Percentiles rank a stretch among this genome's conserved stretches.
Conservation (phyloP, 2,888 invertebrate genomes). For the Cheilosia impressa region DNA sequence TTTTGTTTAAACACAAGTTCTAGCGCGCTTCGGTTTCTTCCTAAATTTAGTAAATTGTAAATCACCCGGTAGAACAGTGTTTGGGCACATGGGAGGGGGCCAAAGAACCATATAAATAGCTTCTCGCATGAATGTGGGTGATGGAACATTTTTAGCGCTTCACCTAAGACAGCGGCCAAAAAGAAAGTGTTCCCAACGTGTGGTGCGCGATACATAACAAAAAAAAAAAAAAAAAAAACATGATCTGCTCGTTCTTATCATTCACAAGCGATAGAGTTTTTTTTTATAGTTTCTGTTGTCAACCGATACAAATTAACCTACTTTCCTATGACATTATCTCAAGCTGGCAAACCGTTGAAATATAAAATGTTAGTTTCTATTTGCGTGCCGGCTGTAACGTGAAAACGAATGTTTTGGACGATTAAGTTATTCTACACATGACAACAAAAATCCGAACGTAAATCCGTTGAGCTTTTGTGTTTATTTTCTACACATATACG, state of each 20-base stretch:
- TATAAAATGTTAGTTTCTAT: constrained; percentile 9
- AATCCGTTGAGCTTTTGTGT: constrained; percentile 19
- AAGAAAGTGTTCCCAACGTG: constrained; percentile 5
- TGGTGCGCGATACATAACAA: not conserved
- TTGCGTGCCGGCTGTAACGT: constrained; percentile 21
- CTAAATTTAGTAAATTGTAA: constrained; percentile 65
- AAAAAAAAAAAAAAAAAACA: constrained; percentile 7
- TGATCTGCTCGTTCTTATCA: constrained; percentile 60
- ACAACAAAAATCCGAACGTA: constrained; percentile 41
- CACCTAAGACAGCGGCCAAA: constrained; percentile 10
- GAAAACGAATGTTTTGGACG: constrained; percentile 19
- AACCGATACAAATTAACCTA: constrained; percentile 72
- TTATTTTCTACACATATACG: constrained; percentile 16
- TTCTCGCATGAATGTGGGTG: constrained; percentile 38
- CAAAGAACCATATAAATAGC: constrained; percentile 31
- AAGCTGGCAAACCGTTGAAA: constrained; percentile 48
- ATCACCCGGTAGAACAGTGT: constrained; percentile 7
- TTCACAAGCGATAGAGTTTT: constrained; percentile 24
- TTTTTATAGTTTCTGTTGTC: constrained; percentile 58
- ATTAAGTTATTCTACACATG: constrained; percentile 48
- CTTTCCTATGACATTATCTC: constrained; percentile 56
- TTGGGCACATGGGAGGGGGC: not conserved
- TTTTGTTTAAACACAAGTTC: constrained; percentile 25
- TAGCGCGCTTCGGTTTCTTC: constrained; percentile 39
- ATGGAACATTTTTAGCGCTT: constrained; percentile 36